These are phyloP conservation scores for Abrostola tripartita DNA, from an alignment of 2,888 invertebrate genomes.

Conservation along the genomic window DNA sequence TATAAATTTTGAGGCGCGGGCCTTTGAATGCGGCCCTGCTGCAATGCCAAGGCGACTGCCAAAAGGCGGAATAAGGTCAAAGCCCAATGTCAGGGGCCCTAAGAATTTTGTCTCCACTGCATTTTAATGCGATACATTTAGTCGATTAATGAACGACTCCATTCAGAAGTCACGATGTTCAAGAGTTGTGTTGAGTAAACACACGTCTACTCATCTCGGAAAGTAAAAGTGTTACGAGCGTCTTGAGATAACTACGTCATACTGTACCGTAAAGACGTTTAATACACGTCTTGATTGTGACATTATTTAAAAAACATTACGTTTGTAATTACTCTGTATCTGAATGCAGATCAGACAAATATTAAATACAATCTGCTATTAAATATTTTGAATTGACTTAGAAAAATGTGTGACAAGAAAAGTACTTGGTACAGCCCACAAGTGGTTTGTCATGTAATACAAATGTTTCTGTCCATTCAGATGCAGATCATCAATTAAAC, in stretches of 20 bases:
- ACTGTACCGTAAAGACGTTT: background rate
- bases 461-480: no score
- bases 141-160: constrained; percentile 32
- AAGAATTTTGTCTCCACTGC: constrained; percentile 73
- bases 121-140: constrained; percentile 54
- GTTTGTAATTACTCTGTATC: background rate
- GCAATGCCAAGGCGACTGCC: constrained; percentile 87
- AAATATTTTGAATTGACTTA: no score
- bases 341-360: background rate
- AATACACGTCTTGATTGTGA: background rate
- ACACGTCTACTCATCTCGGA: constrained; percentile 9
- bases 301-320: background rate
- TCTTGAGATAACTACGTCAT: background rate
- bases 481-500: background rate
- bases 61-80: constrained; percentile 81
- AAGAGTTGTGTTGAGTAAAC: constrained; percentile 19
- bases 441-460: no score
- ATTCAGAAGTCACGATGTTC: constrained; percentile 29
- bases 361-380: no score
- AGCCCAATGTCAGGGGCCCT: constrained; percentile 87
- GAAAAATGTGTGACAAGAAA: no score
- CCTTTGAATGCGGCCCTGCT: constrained; percentile 72
- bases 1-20: constrained; percentile 73
- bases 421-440: no score
- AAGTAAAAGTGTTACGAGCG: constrained; percentile 30